Base-by-base conservation (phyloP, 2,888 invertebrate genomes). In the Cybosia mesomella region DNA sequence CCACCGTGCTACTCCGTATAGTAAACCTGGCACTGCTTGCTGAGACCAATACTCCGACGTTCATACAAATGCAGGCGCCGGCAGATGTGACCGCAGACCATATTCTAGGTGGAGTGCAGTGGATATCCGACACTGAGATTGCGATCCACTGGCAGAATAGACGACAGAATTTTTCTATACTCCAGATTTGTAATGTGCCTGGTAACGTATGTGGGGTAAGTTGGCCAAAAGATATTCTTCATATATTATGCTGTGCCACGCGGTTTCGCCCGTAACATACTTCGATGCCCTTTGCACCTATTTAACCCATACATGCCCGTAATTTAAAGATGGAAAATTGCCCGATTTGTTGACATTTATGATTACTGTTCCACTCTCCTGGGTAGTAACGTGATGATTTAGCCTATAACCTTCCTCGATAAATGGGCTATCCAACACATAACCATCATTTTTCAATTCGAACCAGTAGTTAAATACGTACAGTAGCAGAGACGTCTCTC, bases 131-230 rank as follows among this genome's bases (percentile, higher is more conserved):
- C 54, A 91, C 93, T 0, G 96, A 96, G 63, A 87, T 98, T 4
- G 95, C 96, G 0, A 97, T 97, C 0, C 96, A 97, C 49, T 98
- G 98, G 97, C 94, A 98, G 72, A 98, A 98, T 87, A 96, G 99
- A 39, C 95, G 97, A 22, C 99, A 99, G 92, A 98, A 97, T 85
- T 89, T 96, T 66, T 95, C 96, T 2, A 91, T 96, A 34, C 85
- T 97, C n/a, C 95, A 95, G 49, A 91, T 96, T 15, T 97, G 97
- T 85, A 89, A 95, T 73, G 75, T 92, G 11, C 80, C 84, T 15
- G 91, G 87, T 68, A 75, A 68, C 9, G 21, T 0, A 28, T 93
- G 91, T 72, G 89, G 89, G 84, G 95, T 94, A 68, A 80, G 84
- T 76, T 64, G 8, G 1, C 36, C 10, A 21, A 10, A 32, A 10